Evolutionary conservation across 2,113 vertebrate species (phyloP), one percentile per base, ranked within the genome.

Genomic region (Percina caprodes): DNA sequence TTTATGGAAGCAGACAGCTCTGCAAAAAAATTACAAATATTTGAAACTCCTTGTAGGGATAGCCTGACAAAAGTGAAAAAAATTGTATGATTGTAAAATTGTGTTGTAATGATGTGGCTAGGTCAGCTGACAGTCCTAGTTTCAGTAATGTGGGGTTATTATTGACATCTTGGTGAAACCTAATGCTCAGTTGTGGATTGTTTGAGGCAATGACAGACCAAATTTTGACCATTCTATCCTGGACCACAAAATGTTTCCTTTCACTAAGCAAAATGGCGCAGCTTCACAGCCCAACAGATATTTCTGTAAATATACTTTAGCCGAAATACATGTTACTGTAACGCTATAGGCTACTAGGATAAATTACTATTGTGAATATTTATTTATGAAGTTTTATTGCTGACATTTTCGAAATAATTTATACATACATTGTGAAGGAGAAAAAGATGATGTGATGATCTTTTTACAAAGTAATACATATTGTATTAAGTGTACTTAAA

Each of bases 381-480:
- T 90, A 88, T 90, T 84, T 82, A 59, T 70, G 63, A 55, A 45
- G 9, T 60, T 81, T 23, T 68, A 18, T 30, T 49, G 10, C 49
- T 61, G 18, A 79, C 5, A 54, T 56, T 61, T 63, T 62, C 0
- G 11, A 52, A 70, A 59, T 61, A 82, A 70, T 75, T 24, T 76
- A 35, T 84, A 30, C 14, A 52, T 69, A 62, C 12, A 73, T 26
- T 71, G 3, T 46, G 5, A 74, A 51, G 7, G 15, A 78, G 21
- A 4, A 60, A 76, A 78, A 79, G 69, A 49, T 69, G 30, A 73
- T 61, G 18, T 70, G n/a, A 81, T 55, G 63, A 71, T 16, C 66
- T 86, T 77, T 79, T 65, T 19, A 69, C 10, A 73, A 35, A 51
- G 70, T 79, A 80, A 83, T 84, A 78, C 49, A 82, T 89, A 76